phyloP scores from a whole-genome alignment of 1,140 invertebrate species.

The Helicoverpa armigera region DNA sequence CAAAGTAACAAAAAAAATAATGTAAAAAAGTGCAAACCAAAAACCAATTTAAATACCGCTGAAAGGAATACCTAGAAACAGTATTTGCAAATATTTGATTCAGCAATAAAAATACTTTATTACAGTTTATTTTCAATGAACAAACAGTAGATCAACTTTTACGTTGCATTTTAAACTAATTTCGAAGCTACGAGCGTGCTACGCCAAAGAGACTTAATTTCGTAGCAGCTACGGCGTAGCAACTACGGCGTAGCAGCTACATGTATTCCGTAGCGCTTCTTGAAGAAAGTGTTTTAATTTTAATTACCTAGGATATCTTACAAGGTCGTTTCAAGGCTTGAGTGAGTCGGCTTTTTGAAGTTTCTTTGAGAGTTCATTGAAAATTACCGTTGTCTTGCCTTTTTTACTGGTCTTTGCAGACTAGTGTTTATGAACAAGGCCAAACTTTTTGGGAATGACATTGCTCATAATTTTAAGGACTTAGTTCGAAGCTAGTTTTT shows the following conservation, averaged over 20 bases:
- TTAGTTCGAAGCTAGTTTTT: neutral
- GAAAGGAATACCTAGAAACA: too few relatives aligned
- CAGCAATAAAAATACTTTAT: neutral
- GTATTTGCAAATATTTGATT: neutral
- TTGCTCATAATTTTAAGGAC: neutral
- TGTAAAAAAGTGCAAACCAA: too few relatives aligned
- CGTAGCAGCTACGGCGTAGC: slow-evolving; percentile 16
- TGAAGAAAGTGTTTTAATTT: slow-evolving; percentile 42
- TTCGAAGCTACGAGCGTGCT: slow-evolving; percentile 25
- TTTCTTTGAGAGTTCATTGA: slow-evolving; percentile 12
- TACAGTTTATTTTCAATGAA: neutral
- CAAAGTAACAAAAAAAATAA: too few relatives aligned
- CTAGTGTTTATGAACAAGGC: neutral
- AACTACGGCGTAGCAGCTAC: slow-evolving; percentile 10
- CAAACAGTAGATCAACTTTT: neutral
- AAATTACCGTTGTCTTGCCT: slow-evolving; percentile 3
- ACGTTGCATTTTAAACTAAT: slow-evolving; percentile 40
- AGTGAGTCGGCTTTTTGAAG: slow-evolving; percentile 25
- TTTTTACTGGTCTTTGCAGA: neutral
- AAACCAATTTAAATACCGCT: too few relatives aligned
- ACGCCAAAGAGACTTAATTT: slow-evolving; percentile 37
- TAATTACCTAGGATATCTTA: slow-evolving; percentile 30
- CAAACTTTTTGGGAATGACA: neutral
- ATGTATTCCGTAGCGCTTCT: slow-evolving; percentile 8
- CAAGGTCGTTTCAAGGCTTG: slow-evolving; percentile 14